Conservation (phyloP, 92 coral and sea anemone genomes). For the Heliopora coerulea region DNA sequence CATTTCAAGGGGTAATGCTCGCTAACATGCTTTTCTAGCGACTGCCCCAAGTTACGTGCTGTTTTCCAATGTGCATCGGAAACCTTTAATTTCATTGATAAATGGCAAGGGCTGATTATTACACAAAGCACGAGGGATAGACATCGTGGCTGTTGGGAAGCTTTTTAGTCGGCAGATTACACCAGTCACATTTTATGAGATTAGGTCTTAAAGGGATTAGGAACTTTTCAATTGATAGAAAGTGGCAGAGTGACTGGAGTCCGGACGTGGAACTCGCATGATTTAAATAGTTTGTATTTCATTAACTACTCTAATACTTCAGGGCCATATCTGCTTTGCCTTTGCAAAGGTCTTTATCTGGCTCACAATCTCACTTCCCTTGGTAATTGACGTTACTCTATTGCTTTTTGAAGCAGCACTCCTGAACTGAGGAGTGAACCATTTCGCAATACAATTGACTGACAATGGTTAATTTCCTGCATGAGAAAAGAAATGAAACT, state of each 20-base stretch:
- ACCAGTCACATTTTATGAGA: conserved; percentile 28
- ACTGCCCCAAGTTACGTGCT: not conserved
- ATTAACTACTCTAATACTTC: conserved; percentile 23
- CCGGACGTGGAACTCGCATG: conserved; percentile 41
- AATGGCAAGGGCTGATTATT: conserved; percentile 28
- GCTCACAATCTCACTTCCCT: conserved; percentile 41
- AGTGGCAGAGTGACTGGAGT: conserved; percentile 41
- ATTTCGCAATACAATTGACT: conserved; percentile 2
- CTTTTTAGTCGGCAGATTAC: conserved; percentile 14
- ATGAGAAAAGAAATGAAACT: not conserved
- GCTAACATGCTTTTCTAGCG: not conserved
- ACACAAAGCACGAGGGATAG: conserved; percentile 30
- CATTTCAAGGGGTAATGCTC: not conserved
- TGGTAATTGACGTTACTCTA: conserved; percentile 24
- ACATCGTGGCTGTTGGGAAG: conserved; percentile 31
- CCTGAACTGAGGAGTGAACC: too few species aligned
- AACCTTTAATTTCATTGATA: conserved; percentile 19
- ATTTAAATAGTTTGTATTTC: conserved; percentile 41
- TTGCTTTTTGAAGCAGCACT: conserved; percentile 9
- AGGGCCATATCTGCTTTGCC: conserved; percentile 41
- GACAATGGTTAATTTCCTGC: conserved; percentile 17
- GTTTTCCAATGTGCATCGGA: conserved; percentile 1
- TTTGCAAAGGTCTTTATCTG: conserved; percentile 23
- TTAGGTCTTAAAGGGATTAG: conserved; percentile 37
- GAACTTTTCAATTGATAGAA: conserved; percentile 37